These are phyloP conservation scores for Sander lucioperca DNA, from an alignment of 2,113 vertebrate species.

Conservation along the genomic window DNA sequence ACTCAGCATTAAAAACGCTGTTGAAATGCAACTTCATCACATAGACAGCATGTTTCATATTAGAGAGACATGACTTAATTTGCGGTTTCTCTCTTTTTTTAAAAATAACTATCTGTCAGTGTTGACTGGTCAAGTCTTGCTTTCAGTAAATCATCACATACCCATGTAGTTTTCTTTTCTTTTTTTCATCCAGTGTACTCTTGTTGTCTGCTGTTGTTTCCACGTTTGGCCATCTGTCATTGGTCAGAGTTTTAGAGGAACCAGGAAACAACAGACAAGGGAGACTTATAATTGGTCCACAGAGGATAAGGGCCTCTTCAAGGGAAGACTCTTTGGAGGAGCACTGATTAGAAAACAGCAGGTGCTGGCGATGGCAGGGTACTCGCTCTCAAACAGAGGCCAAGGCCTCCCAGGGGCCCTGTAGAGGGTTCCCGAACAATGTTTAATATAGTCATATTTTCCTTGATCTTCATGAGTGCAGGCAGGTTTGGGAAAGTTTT, in stretches of 20 bases:
- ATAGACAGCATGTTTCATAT: slow-evolving; percentile 8
- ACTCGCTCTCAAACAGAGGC: slow-evolving; percentile 37
- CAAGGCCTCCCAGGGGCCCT: slow-evolving; percentile 29
- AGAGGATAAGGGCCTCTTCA: slow-evolving; percentile 67
- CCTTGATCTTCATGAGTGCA: background rate
- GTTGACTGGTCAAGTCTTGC: too few relatives aligned
- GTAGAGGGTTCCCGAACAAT: slow-evolving; percentile 36
- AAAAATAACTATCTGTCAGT: background rate
- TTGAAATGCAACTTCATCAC: slow-evolving; percentile 8
- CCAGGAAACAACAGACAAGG: slow-evolving; percentile 62
- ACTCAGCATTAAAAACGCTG: background rate
- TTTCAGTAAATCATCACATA: slow-evolving; percentile 20
- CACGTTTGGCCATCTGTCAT: slow-evolving; percentile 73
- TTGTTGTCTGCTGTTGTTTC: slow-evolving; percentile 46
- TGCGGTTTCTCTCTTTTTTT: background rate
- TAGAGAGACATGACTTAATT: background rate
- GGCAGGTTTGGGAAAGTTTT: background rate
- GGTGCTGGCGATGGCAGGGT: slow-evolving; percentile 48
- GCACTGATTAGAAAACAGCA: slow-evolving; percentile 69
- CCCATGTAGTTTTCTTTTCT: background rate
- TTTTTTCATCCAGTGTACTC: slow-evolving; percentile 6
- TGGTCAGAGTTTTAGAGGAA: slow-evolving; percentile 72
- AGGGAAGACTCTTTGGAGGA: slow-evolving; percentile 49
- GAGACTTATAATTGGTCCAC: slow-evolving; percentile 75
- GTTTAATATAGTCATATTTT: slow-evolving; percentile 39